Percentiles rank a stretch among this genome's conserved stretches.
phyloP scores from a whole-genome alignment of 2,888 invertebrate species.

The Thelaira solivaga region DNA sequence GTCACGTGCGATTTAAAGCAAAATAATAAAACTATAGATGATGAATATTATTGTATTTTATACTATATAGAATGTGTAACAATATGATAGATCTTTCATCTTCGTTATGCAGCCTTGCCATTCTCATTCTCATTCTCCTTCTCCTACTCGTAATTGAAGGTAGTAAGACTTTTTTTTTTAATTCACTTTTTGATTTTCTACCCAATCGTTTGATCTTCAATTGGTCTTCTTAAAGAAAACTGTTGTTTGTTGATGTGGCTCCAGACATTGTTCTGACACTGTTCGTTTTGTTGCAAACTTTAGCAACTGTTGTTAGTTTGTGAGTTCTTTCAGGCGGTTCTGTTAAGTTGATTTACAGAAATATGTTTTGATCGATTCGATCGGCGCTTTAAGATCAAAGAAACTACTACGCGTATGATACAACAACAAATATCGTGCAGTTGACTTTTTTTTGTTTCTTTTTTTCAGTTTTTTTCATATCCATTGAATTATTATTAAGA shows the following conservation, averaged over 20 bases:
- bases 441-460: not conserved
- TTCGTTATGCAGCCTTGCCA: not conserved
- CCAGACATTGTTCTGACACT: conserved; percentile 20
- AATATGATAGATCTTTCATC: conserved; percentile 22
- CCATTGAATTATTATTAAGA: conserved; percentile 6
- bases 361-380: conserved; percentile 77
- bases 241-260: conserved; percentile 19
- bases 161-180: not conserved
- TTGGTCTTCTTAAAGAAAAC: conserved; percentile 23
- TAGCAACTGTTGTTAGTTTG: conserved; percentile 24
- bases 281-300: conserved; percentile 10
- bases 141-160: conserved; percentile 17
- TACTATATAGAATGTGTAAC: conserved; percentile 23
- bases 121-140: not conserved
- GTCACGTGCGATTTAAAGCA: conserved; percentile 62
- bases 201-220: conserved; percentile 41
- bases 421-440: conserved; percentile 1
- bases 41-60: no score
- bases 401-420: conserved; percentile 52
- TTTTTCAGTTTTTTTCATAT: no score
- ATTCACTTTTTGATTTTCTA: conserved; percentile 13
- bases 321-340: conserved; percentile 67
- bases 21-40: conserved; percentile 42
- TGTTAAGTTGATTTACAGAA: conserved; percentile 67
- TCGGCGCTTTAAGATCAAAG: conserved; percentile 76